Evolutionary conservation across 2,888 invertebrate genomes (phyloP).

Genomic region (Lithosia quadra): DNA sequence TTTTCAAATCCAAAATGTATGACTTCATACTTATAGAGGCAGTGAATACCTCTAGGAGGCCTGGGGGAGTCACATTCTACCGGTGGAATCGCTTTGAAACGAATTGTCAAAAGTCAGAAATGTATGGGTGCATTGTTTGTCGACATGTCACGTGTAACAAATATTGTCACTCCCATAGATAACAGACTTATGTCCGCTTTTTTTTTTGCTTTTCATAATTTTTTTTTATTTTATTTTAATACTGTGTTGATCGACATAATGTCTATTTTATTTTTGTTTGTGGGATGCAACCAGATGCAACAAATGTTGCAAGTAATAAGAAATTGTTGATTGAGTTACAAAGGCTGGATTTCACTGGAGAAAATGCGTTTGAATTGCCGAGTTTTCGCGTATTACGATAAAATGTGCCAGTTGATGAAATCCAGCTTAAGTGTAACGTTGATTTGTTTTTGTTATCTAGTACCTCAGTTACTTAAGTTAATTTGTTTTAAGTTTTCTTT

Average conservation of each 20-base stretch:
- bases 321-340: not conserved
- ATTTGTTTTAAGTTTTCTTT: conserved; percentile 5
- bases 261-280: not conserved
- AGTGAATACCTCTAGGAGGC: too few species aligned
- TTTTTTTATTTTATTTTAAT: not conserved
- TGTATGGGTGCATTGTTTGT: too few species aligned
- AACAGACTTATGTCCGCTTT: too few species aligned
- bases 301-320: not conserved
- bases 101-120: too few species aligned
- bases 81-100: too few species aligned
- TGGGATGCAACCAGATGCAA: not conserved
- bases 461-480: not conserved
- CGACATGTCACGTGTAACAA: too few species aligned
- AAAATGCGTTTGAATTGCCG: not conserved
- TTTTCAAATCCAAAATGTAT: too few species aligned
- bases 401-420: not conserved
- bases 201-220: too few species aligned
- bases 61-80: too few species aligned
- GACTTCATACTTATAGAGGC: too few species aligned
- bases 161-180: too few species aligned
- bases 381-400: not conserved
- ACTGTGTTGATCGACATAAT: conserved; percentile 1
- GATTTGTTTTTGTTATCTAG: not conserved
- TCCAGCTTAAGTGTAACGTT: not conserved
- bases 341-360: not conserved